Conservation (phyloP, 1,140 invertebrate genomes). For the Limonius californicus region DNA sequence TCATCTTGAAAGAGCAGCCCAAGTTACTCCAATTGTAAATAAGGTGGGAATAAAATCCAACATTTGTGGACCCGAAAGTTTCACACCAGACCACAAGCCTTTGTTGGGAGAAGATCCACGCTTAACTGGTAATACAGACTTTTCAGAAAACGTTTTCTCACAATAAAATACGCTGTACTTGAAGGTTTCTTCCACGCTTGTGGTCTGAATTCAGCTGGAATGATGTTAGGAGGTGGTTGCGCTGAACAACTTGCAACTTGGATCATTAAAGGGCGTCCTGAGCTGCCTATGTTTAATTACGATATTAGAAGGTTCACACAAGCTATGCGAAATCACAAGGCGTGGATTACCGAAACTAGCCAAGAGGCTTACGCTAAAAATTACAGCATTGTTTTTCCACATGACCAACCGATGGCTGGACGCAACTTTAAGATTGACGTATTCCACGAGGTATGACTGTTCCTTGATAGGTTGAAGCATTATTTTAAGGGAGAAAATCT, state of each 20-base stretch:
- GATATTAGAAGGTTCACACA: conserved; percentile 77
- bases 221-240: conserved; percentile 86
- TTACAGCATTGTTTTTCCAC: conserved; percentile 78
- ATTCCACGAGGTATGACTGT: conserved; percentile 62
- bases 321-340: conserved; percentile 60
- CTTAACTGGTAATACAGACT: conserved; percentile 46
- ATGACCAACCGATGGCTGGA: conserved; percentile 81
- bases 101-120: conserved; percentile 68
- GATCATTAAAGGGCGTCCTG: conserved; percentile 76
- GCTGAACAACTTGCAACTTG: conserved; percentile 80
- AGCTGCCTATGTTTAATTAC: conserved; percentile 79
- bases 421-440: conserved; percentile 66
- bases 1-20: conserved; percentile 68
- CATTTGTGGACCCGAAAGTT: conserved; percentile 80
- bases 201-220: conserved; percentile 85
- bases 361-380: conserved; percentile 87
- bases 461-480: no score
- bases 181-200: conserved; percentile 74
- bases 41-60: conserved; percentile 78
- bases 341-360: conserved; percentile 75
- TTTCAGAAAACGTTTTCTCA: no score
- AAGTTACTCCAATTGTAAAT: conserved; percentile 68
- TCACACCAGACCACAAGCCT: conserved; percentile 87
- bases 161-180: neutral
- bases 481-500: conserved; percentile 20